A percentile compares a stretch with the other conserved stretches of the same genome.
Evolutionary conservation across 37 sponge, comb jelly and placozoan species (phyloP).

Genomic region (Theonella swinhoei): DNA sequence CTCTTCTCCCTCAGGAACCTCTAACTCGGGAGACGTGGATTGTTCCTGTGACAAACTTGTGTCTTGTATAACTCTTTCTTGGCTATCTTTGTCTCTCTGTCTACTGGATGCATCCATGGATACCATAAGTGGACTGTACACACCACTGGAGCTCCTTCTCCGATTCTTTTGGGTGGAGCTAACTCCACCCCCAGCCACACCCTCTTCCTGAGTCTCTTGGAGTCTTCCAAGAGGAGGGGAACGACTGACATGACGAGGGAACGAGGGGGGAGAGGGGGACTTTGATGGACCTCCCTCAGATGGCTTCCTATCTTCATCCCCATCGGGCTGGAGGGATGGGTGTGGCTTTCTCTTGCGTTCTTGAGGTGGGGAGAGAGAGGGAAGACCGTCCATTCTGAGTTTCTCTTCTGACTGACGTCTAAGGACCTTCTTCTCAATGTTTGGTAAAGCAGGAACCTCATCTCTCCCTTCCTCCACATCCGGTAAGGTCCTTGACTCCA

Average conservation of each 20-base stretch:
- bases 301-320: background rate
- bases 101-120: conserved; percentile 1
- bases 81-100: background rate
- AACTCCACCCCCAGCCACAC: background rate
- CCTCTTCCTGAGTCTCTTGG: background rate
- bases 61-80: background rate
- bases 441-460: conserved; percentile 19
- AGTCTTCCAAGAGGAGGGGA: background rate
- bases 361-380: background rate
- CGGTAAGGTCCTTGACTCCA: background rate
- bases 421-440: background rate
- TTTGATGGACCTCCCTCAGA: background rate
- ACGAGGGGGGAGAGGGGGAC: background rate
- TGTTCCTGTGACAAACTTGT: background rate
- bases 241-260: background rate
- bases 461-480: background rate
- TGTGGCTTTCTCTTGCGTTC: background rate
- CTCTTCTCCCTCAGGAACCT: background rate
- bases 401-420: conserved; percentile 17
- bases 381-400: conserved; percentile 28
- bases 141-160: background rate
- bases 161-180: background rate
- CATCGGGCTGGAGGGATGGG: background rate
- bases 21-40: background rate
- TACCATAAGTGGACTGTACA: conserved; percentile 25